A percentile compares a stretch with the other conserved stretches of the same genome.
Evolutionary conservation across 1,140 invertebrate genomes (phyloP).

Genomic region (Drosophila nigrodunni): DNA sequence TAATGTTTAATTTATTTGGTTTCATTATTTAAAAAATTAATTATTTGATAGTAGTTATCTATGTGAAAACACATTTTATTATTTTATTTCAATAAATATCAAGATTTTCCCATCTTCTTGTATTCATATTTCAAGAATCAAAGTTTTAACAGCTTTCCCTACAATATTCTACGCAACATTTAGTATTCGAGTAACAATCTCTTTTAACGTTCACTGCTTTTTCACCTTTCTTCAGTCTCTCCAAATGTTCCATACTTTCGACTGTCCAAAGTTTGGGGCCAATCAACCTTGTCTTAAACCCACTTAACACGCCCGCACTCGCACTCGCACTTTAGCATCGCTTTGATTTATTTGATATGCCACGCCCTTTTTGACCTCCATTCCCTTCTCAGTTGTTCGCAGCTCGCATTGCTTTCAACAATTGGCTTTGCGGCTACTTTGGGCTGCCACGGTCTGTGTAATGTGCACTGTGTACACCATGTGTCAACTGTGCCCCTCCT

Average conservation of each 20-base stretch:
- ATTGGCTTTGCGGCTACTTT: slow-evolving; percentile 80
- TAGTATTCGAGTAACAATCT: not conserved
- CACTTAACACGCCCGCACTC: slow-evolving; percentile 76
- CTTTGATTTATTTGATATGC: slow-evolving; percentile 64
- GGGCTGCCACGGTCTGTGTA: slow-evolving; percentile 32
- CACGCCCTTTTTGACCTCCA: slow-evolving; percentile 42
- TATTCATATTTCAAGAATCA: slow-evolving; percentile 53
- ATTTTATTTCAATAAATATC: too few relatives aligned
- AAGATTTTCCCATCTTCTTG: not conserved
- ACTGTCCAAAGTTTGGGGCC: slow-evolving; percentile 64
- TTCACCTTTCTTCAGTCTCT: too few relatives aligned
- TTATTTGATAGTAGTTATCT: too few relatives aligned
- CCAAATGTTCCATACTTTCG: too few relatives aligned
- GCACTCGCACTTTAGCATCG: slow-evolving; percentile 37
- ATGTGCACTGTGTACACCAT: slow-evolving; percentile 46
- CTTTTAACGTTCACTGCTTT: too few relatives aligned
- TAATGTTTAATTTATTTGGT: not conserved
- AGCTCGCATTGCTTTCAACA: slow-evolving; percentile 60
- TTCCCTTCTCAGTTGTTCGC: not conserved
- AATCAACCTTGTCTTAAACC: slow-evolving; percentile 79
- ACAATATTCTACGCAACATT: not conserved
- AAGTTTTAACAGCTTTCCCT: slow-evolving; percentile 13
- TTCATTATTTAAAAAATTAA: not conserved
- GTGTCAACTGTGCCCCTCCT: slow-evolving; percentile 35
- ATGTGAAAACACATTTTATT: too few relatives aligned